Conservation (phyloP, 2,888 invertebrate genomes). For the Drosophila greeni region DNA sequence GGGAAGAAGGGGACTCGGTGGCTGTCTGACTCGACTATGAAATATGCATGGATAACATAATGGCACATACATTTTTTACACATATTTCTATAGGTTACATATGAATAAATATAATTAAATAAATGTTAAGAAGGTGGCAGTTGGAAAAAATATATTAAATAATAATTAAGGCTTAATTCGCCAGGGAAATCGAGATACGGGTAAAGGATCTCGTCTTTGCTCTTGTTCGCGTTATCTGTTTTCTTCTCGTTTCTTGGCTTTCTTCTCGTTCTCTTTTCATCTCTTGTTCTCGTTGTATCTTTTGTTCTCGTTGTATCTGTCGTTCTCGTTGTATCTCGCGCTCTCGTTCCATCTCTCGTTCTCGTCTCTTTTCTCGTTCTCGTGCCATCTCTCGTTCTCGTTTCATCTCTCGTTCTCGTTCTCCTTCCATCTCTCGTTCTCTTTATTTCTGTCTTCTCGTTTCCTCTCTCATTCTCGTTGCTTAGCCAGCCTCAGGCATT, state of each 20-base stretch:
- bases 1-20: neutral
- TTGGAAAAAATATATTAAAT: neutral
- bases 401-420: neutral
- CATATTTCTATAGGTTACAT: neutral
- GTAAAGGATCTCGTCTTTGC: neutral
- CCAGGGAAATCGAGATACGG: neutral
- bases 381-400: too few species aligned
- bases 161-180: neutral
- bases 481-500: neutral
- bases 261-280: too few species aligned
- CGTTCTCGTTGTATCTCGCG: too few species aligned
- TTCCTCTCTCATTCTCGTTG: too few species aligned
- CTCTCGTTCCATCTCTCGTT: too few species aligned
- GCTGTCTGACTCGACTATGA: neutral
- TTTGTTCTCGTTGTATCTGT: too few species aligned
- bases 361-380: too few species aligned
- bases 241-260: neutral
- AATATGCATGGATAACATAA: neutral
- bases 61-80: too few species aligned
- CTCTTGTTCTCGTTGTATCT: too few species aligned
- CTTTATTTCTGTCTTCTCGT: too few species aligned
- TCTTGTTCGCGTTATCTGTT: neutral
- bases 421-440: too few species aligned
- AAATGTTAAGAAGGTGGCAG: rapidly evolving
- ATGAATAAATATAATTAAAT: neutral